Evolutionary conservation across 2,888 invertebrate species (phyloP).

Genomic region (Prosapia bicincta): DNA sequence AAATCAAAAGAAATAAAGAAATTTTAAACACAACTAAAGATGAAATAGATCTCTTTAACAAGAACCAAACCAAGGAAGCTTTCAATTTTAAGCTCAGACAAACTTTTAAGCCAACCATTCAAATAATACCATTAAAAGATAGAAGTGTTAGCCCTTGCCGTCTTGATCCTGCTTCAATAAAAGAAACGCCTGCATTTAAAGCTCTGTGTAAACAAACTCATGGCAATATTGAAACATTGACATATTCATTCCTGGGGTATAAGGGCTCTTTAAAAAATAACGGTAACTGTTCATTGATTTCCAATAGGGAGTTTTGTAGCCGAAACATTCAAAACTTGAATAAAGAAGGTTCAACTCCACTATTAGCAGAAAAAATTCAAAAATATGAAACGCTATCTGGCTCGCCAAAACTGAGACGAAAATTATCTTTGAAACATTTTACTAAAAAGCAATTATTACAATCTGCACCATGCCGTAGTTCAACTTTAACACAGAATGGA

Average conservation of each 20-base stretch:
- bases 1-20: slow-evolving; percentile 6
- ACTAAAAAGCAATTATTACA: background rate
- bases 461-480: background rate
- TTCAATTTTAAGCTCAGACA: background rate
- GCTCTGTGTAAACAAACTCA: slow-evolving; percentile 21
- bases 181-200: slow-evolving; percentile 33
- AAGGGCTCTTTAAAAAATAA: background rate
- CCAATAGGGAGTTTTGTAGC: background rate
- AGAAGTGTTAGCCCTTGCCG: slow-evolving; percentile 33
- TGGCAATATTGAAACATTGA: slow-evolving; percentile 10
- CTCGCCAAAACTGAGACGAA: slow-evolving; percentile 14
- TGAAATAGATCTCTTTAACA: background rate
- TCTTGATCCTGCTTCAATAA: slow-evolving; percentile 33
- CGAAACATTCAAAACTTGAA: background rate
- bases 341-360: background rate
- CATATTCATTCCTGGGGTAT: background rate
- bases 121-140: slow-evolving; percentile 32
- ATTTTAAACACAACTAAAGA: slow-evolving; percentile 18
- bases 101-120: slow-evolving; percentile 32
- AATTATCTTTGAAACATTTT: slow-evolving; percentile 11
- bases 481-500: background rate
- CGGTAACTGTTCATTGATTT: background rate
- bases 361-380: slow-evolving; percentile 24
- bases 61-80: background rate
- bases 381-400: slow-evolving; percentile 30